These are phyloP conservation scores for Volucella inflata DNA, from an alignment of 2,888 invertebrate genomes.

Conservation along the genomic window DNA sequence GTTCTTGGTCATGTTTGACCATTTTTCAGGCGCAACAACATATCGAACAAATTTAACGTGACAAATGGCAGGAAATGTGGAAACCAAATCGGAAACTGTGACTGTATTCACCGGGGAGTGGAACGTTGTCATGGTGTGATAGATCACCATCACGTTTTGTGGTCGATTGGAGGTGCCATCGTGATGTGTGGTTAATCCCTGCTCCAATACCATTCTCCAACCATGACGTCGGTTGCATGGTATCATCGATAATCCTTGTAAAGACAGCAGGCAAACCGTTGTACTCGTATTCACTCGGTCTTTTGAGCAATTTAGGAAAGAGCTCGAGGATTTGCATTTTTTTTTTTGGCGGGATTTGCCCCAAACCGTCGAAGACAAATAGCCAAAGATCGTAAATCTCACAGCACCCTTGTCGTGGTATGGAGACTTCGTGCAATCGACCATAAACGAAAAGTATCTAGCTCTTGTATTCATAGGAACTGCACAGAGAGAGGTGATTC, in stretches of 20 bases:
- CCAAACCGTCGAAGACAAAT: conserved; percentile 32
- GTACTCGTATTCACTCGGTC: conserved; percentile 3
- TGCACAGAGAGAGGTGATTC: conserved; percentile 45
- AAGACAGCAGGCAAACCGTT: neutral
- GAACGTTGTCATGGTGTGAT: conserved; percentile 37
- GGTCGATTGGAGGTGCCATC: conserved; percentile 71
- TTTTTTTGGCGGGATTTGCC: conserved; percentile 35
- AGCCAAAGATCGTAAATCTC: conserved; percentile 68
- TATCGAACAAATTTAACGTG: conserved; percentile 69
- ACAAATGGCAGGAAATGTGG: conserved; percentile 63
- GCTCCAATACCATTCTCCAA: conserved; percentile 19
- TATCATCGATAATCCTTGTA: conserved; percentile 53
- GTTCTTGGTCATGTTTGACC: conserved; percentile 27
- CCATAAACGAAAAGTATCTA: conserved; percentile 62
- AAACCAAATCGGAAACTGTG: conserved; percentile 60
- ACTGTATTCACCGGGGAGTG: neutral
- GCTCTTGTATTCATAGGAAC: conserved; percentile 57
- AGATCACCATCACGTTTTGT: conserved; percentile 72
- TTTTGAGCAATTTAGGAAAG: conserved; percentile 62
- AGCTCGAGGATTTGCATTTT: conserved; percentile 66
- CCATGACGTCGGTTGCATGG: conserved; percentile 33
- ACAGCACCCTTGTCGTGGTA: neutral
- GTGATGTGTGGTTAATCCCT: conserved; percentile 70
- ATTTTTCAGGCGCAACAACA: conserved; percentile 34
- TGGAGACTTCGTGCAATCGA: conserved; percentile 61